Percentiles rank a stretch among this genome's conserved stretches.
Evolutionary conservation across 2,888 invertebrate genomes (phyloP).

Genomic region (Lepidocyrtinus sp.): DNA sequence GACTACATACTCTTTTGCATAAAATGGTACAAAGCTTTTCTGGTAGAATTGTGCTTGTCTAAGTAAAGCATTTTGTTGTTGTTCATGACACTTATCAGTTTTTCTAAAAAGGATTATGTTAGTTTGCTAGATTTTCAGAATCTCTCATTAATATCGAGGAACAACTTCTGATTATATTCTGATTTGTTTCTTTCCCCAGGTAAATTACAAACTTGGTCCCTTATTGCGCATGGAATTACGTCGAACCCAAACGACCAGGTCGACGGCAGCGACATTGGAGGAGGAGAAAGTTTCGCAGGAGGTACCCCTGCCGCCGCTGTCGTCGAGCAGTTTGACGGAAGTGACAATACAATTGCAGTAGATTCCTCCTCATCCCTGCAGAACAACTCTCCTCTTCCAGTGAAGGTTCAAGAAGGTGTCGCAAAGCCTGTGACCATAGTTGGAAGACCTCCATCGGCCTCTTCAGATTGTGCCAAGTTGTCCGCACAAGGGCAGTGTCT

Average conservation of each 20-base stretch:
- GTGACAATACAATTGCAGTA: slow-evolving; percentile 66
- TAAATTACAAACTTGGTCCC: slow-evolving; percentile 84
- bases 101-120: too few species aligned
- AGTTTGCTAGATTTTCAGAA: too few species aligned
- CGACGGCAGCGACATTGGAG: slow-evolving; percentile 57
- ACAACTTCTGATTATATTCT: too few species aligned
- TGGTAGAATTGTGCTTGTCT: too few species aligned
- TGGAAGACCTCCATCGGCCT: slow-evolving; percentile 26
- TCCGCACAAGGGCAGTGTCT: slow-evolving; percentile 68
- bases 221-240: slow-evolving; percentile 83
- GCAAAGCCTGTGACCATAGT: slow-evolving; percentile 61
- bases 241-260: slow-evolving; percentile 64
- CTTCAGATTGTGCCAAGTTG: slow-evolving; percentile 67
- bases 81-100: too few species aligned
- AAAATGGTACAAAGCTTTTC: too few species aligned
- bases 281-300: slow-evolving; percentile 19
- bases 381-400: slow-evolving; percentile 61
- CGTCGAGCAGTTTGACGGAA: slow-evolving; percentile 66
- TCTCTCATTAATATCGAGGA: too few species aligned
- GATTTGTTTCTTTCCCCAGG: slow-evolving; percentile 73
- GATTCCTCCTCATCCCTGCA: slow-evolving; percentile 54
- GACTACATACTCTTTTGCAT: too few species aligned
- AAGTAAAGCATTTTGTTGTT: too few species aligned
- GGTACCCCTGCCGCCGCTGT: slow-evolving; percentile 40
- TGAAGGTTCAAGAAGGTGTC: slow-evolving; percentile 64